Conservation (phyloP, 2,888 invertebrate genomes). For the Muschampia plurimacula region DNA sequence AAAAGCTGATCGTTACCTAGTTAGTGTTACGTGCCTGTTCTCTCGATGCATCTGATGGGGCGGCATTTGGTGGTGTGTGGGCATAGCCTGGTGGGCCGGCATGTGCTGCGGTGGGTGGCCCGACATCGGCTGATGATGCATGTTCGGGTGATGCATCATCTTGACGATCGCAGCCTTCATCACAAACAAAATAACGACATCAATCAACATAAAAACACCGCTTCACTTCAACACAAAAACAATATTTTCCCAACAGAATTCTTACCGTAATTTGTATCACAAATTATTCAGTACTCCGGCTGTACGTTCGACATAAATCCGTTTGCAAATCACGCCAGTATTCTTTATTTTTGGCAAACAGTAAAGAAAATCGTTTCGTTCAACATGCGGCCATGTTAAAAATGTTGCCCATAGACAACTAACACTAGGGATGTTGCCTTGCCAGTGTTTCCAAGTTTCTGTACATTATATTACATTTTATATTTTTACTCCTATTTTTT, state of each 20-base stretch:
- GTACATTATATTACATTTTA: too few relatives aligned
- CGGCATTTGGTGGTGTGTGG: slow-evolving; percentile 86
- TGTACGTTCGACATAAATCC: slow-evolving; percentile 73
- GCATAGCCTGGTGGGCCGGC: slow-evolving; percentile 76
- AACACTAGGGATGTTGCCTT: background rate
- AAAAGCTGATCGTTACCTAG: slow-evolving; percentile 80
- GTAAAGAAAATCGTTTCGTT: slow-evolving; percentile 91
- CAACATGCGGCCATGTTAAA: slow-evolving; percentile 95
- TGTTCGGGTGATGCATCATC: slow-evolving; percentile 86
- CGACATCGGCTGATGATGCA: slow-evolving; percentile 84
- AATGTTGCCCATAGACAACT: slow-evolving; percentile 57
- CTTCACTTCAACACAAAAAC: slow-evolving; percentile 24
- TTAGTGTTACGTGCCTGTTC: slow-evolving; percentile 84
- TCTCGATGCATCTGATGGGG: slow-evolving; percentile 89
- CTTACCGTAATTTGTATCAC: slow-evolving; percentile 69
- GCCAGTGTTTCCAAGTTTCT: background rate
- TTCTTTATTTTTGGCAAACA: slow-evolving; percentile 88
- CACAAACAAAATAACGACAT: slow-evolving; percentile 71
- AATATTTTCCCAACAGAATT: slow-evolving; percentile 3
- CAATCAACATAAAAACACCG: slow-evolving; percentile 70
- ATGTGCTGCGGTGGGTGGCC: slow-evolving; percentile 82
- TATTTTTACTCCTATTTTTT: too few relatives aligned
- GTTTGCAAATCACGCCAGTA: slow-evolving; percentile 69
- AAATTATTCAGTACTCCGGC: slow-evolving; percentile 59
- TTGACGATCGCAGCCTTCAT: slow-evolving; percentile 66